Conservation (phyloP, 2,113 vertebrate species). For the Morphnarchus princeps region DNA sequence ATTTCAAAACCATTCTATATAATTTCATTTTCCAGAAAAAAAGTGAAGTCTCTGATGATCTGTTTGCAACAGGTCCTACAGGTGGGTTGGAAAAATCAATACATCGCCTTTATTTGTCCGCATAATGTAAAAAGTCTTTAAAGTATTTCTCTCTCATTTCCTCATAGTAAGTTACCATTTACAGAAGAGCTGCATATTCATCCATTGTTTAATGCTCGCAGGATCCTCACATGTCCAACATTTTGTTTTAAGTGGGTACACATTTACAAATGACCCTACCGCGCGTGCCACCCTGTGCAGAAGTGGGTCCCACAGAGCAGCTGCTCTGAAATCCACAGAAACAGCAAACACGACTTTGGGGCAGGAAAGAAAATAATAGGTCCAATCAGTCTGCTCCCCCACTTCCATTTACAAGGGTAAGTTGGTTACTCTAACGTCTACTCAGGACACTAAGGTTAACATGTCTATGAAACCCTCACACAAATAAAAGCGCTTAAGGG, state of each 20-base stretch:
- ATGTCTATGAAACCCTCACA: background rate
- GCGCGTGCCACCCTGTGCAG: accelerated
- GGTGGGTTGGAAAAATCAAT: background rate
- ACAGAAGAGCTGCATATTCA: background rate
- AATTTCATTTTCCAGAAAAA: background rate
- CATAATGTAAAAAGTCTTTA: background rate
- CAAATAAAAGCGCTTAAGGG: background rate
- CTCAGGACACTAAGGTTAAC: background rate
- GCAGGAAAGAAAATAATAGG: background rate
- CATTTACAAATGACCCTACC: background rate
- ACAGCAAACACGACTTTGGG: background rate
- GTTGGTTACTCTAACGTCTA: background rate
- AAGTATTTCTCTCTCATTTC: background rate
- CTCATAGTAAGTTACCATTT: background rate
- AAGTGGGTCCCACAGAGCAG: background rate
- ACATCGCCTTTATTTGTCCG: accelerated
- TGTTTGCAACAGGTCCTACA: background rate
- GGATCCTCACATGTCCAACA: background rate
- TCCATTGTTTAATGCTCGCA: background rate
- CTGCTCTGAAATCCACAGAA: background rate
- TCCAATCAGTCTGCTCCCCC: background rate
- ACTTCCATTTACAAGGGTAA: background rate
- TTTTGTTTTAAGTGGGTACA: background rate
- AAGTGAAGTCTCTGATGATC: background rate
- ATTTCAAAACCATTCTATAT: background rate